Percentiles rank a stretch among this genome's conserved stretches.
Conservation (phyloP, 1,140 invertebrate genomes). For the Papilio machaon region DNA sequence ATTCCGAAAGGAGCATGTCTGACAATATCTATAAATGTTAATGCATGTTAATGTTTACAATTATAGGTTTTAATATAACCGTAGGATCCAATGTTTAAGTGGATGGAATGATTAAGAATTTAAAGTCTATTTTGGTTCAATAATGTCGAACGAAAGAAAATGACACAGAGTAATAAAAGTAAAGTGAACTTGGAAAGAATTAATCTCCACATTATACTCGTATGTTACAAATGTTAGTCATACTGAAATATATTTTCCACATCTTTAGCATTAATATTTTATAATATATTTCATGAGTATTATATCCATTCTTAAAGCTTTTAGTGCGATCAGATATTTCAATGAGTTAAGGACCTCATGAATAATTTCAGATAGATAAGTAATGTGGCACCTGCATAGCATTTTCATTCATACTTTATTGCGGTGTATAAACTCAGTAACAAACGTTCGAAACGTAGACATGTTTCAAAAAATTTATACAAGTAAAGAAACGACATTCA, state of each 20-base stretch:
- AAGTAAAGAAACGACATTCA: neutral
- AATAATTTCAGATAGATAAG: slow-evolving; percentile 35
- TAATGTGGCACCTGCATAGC: slow-evolving; percentile 31
- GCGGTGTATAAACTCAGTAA: slow-evolving; percentile 17
- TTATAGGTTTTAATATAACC: neutral
- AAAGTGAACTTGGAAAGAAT: neutral
- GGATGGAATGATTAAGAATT: no score
- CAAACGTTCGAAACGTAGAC: neutral
- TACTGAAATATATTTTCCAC: neutral
- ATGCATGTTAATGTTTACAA: slow-evolving; percentile 27
- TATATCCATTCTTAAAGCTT: slow-evolving; percentile 31
- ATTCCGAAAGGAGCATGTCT: slow-evolving; percentile 48
- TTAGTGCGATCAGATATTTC: slow-evolving; percentile 29
- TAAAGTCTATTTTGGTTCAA: no score
- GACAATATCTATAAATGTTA: slow-evolving; percentile 49
- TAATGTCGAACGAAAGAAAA: neutral
- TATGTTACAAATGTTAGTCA: neutral
- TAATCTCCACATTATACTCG: slow-evolving; percentile 17
- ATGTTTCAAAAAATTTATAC: neutral
- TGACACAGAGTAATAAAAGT: neutral
- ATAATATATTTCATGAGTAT: neutral
- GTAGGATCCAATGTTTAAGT: no score
- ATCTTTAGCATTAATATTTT: neutral
- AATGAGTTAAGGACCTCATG: slow-evolving; percentile 31
- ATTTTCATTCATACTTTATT: slow-evolving; percentile 36